Evolutionary conservation across 1,140 invertebrate species (phyloP).

Genomic region (Drosophila pseudoobscura): DNA sequence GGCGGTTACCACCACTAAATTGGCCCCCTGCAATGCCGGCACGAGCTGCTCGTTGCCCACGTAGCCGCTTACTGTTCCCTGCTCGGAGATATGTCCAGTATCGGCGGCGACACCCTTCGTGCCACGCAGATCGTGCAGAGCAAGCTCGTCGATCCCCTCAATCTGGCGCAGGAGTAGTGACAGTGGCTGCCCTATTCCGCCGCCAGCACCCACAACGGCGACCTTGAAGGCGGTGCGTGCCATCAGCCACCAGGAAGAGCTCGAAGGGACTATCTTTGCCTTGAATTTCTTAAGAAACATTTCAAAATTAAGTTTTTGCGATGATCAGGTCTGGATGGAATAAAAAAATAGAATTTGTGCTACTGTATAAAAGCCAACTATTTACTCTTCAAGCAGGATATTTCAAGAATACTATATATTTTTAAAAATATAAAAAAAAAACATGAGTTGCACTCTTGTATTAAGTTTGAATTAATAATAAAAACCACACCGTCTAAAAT

Average conservation of each 20-base stretch:
- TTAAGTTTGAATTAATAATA: neutral
- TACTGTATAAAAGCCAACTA: no score
- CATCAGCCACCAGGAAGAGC: constrained; percentile 5
- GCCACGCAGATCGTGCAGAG: constrained; percentile 92
- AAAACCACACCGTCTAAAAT: neutral
- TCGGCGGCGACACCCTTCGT: constrained; percentile 92
- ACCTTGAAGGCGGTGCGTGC: constrained; percentile 85
- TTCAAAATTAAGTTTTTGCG: neutral
- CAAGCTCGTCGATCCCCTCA: constrained; percentile 87
- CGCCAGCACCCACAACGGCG: constrained; percentile 92
- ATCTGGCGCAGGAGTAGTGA: constrained; percentile 91
- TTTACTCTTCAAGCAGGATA: no score
- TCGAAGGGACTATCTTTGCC: neutral
- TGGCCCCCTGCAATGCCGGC: constrained; percentile 82
- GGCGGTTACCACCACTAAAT: constrained; percentile 97
- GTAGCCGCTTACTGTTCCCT: constrained; percentile 87
- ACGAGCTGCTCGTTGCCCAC: constrained; percentile 83
- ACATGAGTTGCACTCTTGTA: no score
- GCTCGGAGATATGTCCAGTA: constrained; percentile 92
- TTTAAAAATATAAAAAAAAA: no score
- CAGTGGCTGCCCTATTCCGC: constrained; percentile 89
- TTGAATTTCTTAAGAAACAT: constrained; percentile 16
- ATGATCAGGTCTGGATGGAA: constrained; percentile 4
- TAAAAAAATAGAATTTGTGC: neutral
- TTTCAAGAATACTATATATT: no score